These are phyloP conservation scores for Paraescarpia echinospica DNA, from an alignment of 1,140 invertebrate genomes.

Conservation along the genomic window DNA sequence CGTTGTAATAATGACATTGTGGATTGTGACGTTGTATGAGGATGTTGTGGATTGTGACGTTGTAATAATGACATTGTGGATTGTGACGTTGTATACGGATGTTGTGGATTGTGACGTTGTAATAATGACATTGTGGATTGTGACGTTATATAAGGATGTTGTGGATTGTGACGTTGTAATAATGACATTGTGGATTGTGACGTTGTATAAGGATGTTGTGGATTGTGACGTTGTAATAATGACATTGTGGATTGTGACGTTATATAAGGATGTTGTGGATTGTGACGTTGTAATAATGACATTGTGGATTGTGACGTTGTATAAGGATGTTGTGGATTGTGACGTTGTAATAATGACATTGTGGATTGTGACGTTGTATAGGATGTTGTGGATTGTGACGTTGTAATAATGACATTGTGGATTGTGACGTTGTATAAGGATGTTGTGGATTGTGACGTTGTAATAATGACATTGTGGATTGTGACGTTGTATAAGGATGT, in stretches of 20 bases:
- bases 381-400: not conserved
- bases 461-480: too few relatives aligned
- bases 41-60: not conserved
- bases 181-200: not conserved
- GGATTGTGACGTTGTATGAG: not conserved
- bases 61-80: not conserved
- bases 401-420: too few relatives aligned
- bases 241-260: not conserved
- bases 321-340: not conserved
- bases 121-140: not conserved
- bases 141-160: not conserved
- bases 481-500: too few relatives aligned
- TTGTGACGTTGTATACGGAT: not conserved
- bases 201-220: not conserved
- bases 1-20: not conserved
- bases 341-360: not conserved
- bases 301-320: not conserved
- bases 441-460: too few relatives aligned
- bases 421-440: too few relatives aligned
- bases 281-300: not conserved
- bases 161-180: not conserved
- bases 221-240: not conserved
- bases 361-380: not conserved
- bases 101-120: not conserved
- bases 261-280: not conserved